Evolutionary conservation across 1,140 invertebrate species (phyloP), one percentile per base, ranked within the genome.

Genomic region (Paracyclopina nana): DNA sequence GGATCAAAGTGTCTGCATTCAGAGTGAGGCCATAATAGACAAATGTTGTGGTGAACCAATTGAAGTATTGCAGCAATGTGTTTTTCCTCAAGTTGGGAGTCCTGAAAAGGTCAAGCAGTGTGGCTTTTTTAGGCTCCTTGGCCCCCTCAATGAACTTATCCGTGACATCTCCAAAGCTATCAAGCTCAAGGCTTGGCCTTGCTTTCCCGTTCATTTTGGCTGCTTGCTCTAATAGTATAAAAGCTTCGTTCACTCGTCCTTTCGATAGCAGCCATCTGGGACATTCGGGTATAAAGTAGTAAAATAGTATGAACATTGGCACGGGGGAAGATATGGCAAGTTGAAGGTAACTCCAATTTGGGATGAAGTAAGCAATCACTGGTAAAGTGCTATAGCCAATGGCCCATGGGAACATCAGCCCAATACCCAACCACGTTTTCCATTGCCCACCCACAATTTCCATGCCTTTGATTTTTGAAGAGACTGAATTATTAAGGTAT

Each of bases 1-100:
- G 34, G 18, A 74, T 77, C 29, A 85, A 69, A 58, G 76, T 75
- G 26, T 73, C 75, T 1, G 78, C 76, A 59, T 79, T 81, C 70
- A 81, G 78, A 0, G 80, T 81, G 1, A 85, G 61, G 1, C 80
- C 82, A 55, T 84, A 85, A 62, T 84, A 85, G 2, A 82, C 74
- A 25, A 79, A 68, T 54, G 79, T 79, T 59, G 78, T 75, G 30
- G 72, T 68, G 60, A 78, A 79, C 78, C 78, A 80, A 50, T 75
- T 30, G 25, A 48, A 48, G 22, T 25, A 48, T 9, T 28, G 28
- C 9, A 48, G 27, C n/a, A 48, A 28, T 4, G 45, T 27, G 5
- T 48, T 48, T 38, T 38, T 38, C 9, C 34, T 38, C 34, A 38
- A 16, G 34, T 38, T 38, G 4, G 34, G 34, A n/a, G 34, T 38